These are phyloP conservation scores for Monoplex corrugatus DNA, from an alignment of 2,888 invertebrate species.

Conservation along the genomic window DNA sequence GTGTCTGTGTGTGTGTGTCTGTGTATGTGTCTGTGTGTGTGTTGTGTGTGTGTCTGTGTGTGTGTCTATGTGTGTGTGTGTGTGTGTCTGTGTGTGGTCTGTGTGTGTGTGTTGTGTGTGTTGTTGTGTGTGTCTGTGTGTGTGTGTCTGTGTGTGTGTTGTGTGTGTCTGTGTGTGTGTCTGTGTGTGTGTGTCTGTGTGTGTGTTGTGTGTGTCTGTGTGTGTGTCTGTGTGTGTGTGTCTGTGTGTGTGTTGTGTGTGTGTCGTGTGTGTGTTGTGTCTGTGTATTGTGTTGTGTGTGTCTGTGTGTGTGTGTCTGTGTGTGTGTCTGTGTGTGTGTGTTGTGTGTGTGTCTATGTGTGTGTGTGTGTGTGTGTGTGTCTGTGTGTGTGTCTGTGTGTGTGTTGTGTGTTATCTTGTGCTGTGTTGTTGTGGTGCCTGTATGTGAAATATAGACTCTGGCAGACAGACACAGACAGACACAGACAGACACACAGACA, in stretches of 20 bases:
- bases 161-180: neutral
- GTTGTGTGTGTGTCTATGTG: neutral
- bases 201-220: too few species aligned
- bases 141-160: neutral
- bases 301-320: neutral
- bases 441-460: too few species aligned
- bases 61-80: too few species aligned
- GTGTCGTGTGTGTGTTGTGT: neutral
- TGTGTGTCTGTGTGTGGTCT: too few species aligned
- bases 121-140: neutral
- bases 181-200: too few species aligned
- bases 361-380: neutral
- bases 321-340: neutral
- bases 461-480: too few species aligned
- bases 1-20: neutral
- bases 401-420: too few species aligned
- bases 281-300: neutral
- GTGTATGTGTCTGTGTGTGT: too few species aligned
- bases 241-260: too few species aligned
- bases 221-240: neutral
- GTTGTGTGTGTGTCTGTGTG: neutral
- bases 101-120: neutral
- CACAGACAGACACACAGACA: too few species aligned
- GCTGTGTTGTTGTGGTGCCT: too few species aligned
- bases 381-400: constrained; percentile 19